Conservation (phyloP, 64 coral and sea anemone species). For the Acropora tenuis region DNA sequence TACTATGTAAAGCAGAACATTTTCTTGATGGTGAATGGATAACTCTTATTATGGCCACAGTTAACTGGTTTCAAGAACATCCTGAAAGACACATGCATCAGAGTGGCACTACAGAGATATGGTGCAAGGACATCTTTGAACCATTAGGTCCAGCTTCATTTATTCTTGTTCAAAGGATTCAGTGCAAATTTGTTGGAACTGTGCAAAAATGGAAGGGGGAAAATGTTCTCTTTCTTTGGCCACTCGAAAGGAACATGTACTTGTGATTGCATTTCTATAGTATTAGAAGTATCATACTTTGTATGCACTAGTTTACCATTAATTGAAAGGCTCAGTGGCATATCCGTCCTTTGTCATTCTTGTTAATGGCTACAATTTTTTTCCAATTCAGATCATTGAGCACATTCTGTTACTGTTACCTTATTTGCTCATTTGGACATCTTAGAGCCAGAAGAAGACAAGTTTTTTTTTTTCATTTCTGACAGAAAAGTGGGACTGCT, state of each 20-base stretch:
- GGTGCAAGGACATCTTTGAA: constrained; percentile 43
- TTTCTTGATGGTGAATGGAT: constrained; percentile 10
- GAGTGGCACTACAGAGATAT: constrained; percentile 39
- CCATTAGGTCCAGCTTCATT: constrained; percentile 24
- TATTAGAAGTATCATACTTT: not conserved
- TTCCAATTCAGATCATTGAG: too few relatives aligned
- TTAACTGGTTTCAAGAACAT: constrained; percentile 37
- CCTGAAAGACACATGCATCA: not conserved
- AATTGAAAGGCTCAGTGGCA: too few relatives aligned
- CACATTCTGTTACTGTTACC: too few relatives aligned
- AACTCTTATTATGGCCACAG: constrained; percentile 11
- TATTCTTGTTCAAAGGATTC: constrained; percentile 57
- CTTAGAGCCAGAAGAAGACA: too few relatives aligned
- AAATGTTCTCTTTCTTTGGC: constrained; percentile 55
- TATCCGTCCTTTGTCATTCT: not conserved
- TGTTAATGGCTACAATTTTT: too few relatives aligned
- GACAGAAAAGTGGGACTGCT: too few relatives aligned
- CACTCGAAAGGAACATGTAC: constrained; percentile 3
- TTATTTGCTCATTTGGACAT: too few relatives aligned
- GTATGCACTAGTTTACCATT: too few relatives aligned
- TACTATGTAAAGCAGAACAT: constrained; percentile 46
- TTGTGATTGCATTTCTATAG: not conserved
- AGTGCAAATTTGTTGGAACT: constrained; percentile 60
- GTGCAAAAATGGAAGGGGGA: constrained; percentile 45
- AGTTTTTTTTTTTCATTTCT: too few relatives aligned